Base-by-base conservation (phyloP, 1,140 invertebrate genomes). In the Brachionus koreanus region DNA sequence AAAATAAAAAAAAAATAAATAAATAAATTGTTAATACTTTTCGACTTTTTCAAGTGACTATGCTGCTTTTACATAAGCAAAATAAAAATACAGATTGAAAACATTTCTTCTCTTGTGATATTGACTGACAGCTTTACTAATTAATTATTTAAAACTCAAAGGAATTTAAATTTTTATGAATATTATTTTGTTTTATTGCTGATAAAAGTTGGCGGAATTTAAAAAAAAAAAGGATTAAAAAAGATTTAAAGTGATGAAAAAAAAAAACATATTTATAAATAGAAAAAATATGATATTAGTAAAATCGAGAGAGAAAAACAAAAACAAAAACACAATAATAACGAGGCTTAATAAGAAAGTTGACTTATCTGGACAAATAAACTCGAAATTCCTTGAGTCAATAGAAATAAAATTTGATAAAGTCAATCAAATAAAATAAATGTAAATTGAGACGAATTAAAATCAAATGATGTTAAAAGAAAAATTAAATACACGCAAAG, bases 381-480 rank as follows among this genome's bases (percentile, higher is more conserved):
- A 35, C 33, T 37, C 33, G 7, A 65, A 65, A 65, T 65, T 33
- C 33, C 63, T 65, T 37, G 29, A 35, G 49, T 57, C 49, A 57
- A 57, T 57, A 57, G 49, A 57, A 57, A 57, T 57, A 57, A 57
- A 57, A 57, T 57, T 57, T 57, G 49, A 57, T 57, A 65, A 65
- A 65, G 63, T 65, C 63, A 65, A 65, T 65, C 63, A 65, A 65
- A 65, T 65, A 65, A 33, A 65, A 57, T 57, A 19, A 57, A 57
- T 57, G 49, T 57, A 57, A 65, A 65, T 65, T 65, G 63, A 65
- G 63, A 65, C 63, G 63, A 65, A 65, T 65, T 65, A 65, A 65
- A 65, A 65, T 65, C 63, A 65, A 65, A 65, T 46, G 10, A 12
- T 65, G 33, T 65, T 65, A n/a, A 65, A 9, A n/a, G n/a, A n/a